Conservation (phyloP, 2,888 invertebrate species). For the Drosophila anomalata region DNA sequence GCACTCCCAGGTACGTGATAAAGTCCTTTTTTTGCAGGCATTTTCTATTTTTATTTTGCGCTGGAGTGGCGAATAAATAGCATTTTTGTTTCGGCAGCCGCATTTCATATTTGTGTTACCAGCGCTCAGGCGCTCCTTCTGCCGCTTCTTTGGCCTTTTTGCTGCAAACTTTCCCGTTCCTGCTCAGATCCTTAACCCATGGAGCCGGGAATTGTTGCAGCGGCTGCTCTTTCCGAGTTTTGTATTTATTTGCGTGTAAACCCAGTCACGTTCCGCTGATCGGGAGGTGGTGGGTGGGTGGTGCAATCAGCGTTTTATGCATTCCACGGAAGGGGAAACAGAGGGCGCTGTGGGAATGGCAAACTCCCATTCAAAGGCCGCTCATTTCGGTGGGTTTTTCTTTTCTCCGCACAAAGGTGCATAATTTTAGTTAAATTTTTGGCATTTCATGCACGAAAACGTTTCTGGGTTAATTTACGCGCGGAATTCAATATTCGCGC, state of each 20-base stretch:
- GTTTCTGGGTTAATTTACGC: slow-evolving; percentile 73
- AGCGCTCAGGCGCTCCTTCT: slow-evolving; percentile 4
- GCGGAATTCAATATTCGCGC: slow-evolving; percentile 31
- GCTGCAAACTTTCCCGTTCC: slow-evolving; percentile 8
- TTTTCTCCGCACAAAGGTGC: slow-evolving; percentile 54
- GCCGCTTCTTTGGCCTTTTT: slow-evolving; percentile 7
- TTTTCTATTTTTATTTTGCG: slow-evolving; percentile 2
- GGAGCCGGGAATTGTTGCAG: slow-evolving; percentile 13
- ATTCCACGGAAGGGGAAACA: background rate
- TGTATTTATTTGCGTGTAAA: slow-evolving; percentile 53
- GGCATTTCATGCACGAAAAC: slow-evolving; percentile 72
- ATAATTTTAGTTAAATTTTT: slow-evolving; percentile 70
- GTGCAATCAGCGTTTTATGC: slow-evolving; percentile 53
- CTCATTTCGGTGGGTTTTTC: slow-evolving; percentile 15
- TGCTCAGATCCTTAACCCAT: slow-evolving; percentile 42
- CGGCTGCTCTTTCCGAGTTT: slow-evolving; percentile 18
- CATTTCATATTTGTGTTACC: slow-evolving; percentile 42
- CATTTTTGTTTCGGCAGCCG: slow-evolving; percentile 49
- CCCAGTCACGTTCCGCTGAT: slow-evolving; percentile 43
- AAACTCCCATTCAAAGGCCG: slow-evolving; percentile 29
- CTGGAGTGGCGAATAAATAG: slow-evolving; percentile 30
- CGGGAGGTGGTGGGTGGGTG: background rate
- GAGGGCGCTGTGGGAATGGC: background rate
- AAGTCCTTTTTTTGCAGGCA: slow-evolving; percentile 13
- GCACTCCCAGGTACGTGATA: slow-evolving; percentile 27